Conservation (phyloP, 30 jellyfish, hydroid and myxozoan genomes). For the Pelagia noctiluca region DNA sequence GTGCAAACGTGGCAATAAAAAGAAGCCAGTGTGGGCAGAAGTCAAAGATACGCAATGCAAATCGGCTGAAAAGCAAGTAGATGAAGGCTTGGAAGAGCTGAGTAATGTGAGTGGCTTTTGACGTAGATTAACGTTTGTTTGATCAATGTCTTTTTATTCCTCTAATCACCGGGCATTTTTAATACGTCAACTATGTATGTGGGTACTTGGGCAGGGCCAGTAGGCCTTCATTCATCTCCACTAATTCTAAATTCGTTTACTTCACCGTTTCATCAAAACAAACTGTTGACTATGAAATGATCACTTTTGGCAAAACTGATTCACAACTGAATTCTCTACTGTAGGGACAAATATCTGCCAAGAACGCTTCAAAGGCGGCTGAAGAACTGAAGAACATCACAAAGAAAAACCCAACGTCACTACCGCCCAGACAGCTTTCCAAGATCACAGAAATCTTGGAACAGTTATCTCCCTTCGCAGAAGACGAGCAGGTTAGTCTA, state of each 20-base stretch:
- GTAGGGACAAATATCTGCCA: conserved; percentile 44
- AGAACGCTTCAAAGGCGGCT: conserved; percentile 55
- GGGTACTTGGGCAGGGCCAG: too few species aligned
- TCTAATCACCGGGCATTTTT: too few species aligned
- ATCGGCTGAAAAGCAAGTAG: conserved; percentile 19
- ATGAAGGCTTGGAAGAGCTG: conserved; percentile 32
- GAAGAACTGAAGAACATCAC: conserved; percentile 46
- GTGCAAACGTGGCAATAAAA: conserved; percentile 21
- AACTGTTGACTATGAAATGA: too few species aligned
- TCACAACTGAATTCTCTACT: background rate
- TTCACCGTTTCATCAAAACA: too few species aligned
- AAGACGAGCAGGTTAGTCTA: conserved; percentile 39
- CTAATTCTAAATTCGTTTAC: too few species aligned
- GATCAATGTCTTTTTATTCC: too few species aligned
- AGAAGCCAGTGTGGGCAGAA: conserved; percentile 50
- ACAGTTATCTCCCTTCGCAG: conserved; percentile 49
- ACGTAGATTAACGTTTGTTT: too few species aligned
- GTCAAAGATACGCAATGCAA: conserved; percentile 33
- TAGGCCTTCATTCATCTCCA: too few species aligned
- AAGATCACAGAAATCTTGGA: conserved; percentile 37
- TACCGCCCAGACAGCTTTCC: conserved; percentile 42
- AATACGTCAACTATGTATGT: too few species aligned
- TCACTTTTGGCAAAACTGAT: background rate
- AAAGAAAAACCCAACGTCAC: conserved; percentile 10
- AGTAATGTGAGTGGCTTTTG: conserved; percentile 28